Evolutionary conservation across 2,888 invertebrate species (phyloP).

Genomic region (Ceratothoa steindachneri): DNA sequence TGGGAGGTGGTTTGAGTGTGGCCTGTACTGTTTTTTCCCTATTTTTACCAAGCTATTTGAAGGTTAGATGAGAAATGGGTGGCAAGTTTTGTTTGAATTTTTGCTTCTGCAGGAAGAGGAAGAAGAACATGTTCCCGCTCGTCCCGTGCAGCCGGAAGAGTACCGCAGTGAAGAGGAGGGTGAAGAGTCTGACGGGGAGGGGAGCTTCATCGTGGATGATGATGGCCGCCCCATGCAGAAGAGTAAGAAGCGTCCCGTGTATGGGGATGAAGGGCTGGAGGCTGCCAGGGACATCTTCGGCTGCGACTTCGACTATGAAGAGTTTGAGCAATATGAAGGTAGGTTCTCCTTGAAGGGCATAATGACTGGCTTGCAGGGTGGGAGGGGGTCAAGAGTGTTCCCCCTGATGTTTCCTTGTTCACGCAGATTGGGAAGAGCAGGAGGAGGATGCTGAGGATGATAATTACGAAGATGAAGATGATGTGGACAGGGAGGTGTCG

Average conservation of each 20-base stretch:
- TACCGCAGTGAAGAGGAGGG: constrained; percentile 74
- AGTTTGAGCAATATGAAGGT: constrained; percentile 74
- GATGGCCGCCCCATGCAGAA: constrained; percentile 83
- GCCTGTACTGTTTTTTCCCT: no score
- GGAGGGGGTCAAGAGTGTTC: no score
- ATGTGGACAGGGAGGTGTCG: constrained; percentile 66
- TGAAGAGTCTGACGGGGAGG: constrained; percentile 73
- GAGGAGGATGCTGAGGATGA: constrained; percentile 11
- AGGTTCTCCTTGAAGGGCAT: no score
- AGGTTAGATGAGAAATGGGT: no score
- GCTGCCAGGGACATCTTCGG: constrained; percentile 99
- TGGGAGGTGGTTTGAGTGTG: no score
- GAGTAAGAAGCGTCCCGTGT: constrained; percentile 59
- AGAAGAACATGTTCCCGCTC: constrained; percentile 11
- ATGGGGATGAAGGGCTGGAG: constrained; percentile 69
- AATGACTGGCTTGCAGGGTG: no score
- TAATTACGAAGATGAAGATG: constrained; percentile 61
- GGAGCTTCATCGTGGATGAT: constrained; percentile 96
- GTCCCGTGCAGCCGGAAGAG: constrained; percentile 58
- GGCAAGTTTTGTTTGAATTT: no score
- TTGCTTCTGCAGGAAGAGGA: constrained; percentile 23
- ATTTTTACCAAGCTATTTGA: no score
- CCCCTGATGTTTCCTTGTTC: no score
- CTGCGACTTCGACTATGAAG: constrained; percentile 94
- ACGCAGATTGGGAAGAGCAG: neutral